Evolutionary conservation across 2,113 vertebrate species (phyloP), one percentile per base, ranked within the genome.

Genomic region (Perca fluviatilis): DNA sequence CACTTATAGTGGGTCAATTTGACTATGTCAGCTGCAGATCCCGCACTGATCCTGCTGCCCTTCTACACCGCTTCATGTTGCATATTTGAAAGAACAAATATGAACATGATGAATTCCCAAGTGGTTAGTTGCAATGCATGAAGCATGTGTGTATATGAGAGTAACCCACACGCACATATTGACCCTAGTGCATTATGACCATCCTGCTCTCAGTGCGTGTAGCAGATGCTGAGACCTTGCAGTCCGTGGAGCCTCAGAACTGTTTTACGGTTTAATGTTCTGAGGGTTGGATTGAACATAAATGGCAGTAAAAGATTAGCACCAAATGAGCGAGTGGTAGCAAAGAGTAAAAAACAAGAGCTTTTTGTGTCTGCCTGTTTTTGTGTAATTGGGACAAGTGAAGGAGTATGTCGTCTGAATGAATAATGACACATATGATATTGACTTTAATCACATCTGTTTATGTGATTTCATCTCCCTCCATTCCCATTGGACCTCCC

Each of bases 381-480:
- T 85, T 84, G 63, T 79, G 43, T 72, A 69, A 84, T 77, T 65
- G 27, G 54, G 70, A 77, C 65, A 46, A 82, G 80, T 83, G 80
- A 89, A 82, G 80, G 74, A 90, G 50, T 79, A 65, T 62, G 65
- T 83, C 63, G 73, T 88, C 77, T 87, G 84, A 89, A 91, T 92
- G 90, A 94, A 78, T 92, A 93, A 94, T 91, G 91, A 88, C 86
- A 89, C 90, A 92, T 92, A 91, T 90, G 87, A 93, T 95, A 93
- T 89, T 93, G 92, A 94, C 93, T 95, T 94, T 90, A 94, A 93
- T 94, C 90, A 94, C 93, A 95, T 93, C 92, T 94, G 93, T 93
- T 94, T 91, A 89, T 92, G 88, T 93, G 92, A 94, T 95, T 94
- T 94, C 90, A 91, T 93, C 89, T 86, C 76, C 73, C 88, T 82